Evolutionary conservation across 2,113 vertebrate species (phyloP).

Genomic region (Camelus dromedarius): DNA sequence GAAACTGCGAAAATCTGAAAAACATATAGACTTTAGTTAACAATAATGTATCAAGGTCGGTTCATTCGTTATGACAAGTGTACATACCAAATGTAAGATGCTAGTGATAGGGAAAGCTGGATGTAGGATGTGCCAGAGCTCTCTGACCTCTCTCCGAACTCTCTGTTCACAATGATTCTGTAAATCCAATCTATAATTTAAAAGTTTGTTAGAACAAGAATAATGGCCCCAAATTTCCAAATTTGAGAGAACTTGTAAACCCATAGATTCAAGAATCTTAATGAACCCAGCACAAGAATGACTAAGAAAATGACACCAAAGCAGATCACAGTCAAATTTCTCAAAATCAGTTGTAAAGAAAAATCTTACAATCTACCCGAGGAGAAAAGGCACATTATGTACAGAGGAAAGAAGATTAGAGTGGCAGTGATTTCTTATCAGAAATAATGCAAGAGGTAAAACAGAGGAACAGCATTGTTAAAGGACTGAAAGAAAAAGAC

Average conservation of each 20-base stretch:
- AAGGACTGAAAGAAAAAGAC: background rate
- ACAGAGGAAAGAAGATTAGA: too few species aligned
- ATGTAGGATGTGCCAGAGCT: background rate
- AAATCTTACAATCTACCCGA: background rate
- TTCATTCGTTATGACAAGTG: background rate
- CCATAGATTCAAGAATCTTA: background rate
- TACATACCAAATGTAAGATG: background rate
- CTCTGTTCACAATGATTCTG: background rate
- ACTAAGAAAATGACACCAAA: background rate
- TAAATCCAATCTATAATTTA: background rate
- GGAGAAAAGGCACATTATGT: fast-evolving
- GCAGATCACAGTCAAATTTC: background rate
- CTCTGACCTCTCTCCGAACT: background rate
- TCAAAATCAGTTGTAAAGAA: background rate
- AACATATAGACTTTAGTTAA: background rate
- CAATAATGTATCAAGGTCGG: too few species aligned
- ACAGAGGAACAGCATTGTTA: background rate
- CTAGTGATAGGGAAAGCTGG: background rate
- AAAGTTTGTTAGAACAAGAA: background rate
- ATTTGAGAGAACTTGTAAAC: background rate
- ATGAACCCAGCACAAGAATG: background rate
- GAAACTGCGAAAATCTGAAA: background rate
- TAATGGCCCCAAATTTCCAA: too few species aligned
- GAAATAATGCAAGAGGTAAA: background rate
- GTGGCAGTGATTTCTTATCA: background rate